phyloP scores from a whole-genome alignment of 2,888 invertebrate species.

The Germaria angustata region DNA sequence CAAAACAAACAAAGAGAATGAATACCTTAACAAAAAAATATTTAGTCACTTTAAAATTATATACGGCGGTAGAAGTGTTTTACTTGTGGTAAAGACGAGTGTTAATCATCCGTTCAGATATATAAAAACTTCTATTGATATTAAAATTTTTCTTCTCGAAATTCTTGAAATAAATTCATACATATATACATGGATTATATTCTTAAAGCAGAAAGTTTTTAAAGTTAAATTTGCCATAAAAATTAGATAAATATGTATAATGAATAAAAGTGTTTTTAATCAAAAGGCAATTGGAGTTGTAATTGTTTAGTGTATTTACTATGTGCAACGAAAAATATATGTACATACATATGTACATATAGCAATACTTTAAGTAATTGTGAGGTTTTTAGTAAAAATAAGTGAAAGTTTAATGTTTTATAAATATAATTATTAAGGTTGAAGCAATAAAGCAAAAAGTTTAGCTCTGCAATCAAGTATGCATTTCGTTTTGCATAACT shows the following conservation, averaged over 20 bases:
- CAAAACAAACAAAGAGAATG: slow-evolving; percentile 1
- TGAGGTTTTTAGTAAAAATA: not conserved
- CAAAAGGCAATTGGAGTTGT: slow-evolving; percentile 30
- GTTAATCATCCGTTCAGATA: slow-evolving; percentile 1
- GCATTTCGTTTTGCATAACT: slow-evolving; percentile 3
- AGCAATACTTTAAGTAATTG: too few species aligned
- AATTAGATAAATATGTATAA: slow-evolving; percentile 4
- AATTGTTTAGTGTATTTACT: not conserved
- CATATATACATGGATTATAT: not conserved
- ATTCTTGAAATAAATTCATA: not conserved
- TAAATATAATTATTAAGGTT: not conserved
- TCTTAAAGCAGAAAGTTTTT: slow-evolving; percentile 15
- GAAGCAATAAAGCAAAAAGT: too few species aligned
- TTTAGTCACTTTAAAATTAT: slow-evolving; percentile 33
- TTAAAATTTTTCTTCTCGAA: not conserved
- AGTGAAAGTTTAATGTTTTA: slow-evolving; percentile 38
- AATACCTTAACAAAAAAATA: slow-evolving; percentile 1
- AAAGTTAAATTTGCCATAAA: not conserved
- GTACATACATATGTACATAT: too few species aligned
- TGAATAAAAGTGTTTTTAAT: not conserved
- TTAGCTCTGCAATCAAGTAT: too few species aligned
- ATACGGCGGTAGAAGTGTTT: slow-evolving; percentile 3
- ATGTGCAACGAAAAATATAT: too few species aligned
- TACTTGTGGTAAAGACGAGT: slow-evolving; percentile 2
- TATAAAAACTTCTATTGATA: not conserved